Percentiles rank a stretch among this genome's conserved stretches.
These are phyloP conservation scores for Limnephilus rhombicus DNA, from an alignment of 2,888 invertebrate genomes.

Conservation along the genomic window DNA sequence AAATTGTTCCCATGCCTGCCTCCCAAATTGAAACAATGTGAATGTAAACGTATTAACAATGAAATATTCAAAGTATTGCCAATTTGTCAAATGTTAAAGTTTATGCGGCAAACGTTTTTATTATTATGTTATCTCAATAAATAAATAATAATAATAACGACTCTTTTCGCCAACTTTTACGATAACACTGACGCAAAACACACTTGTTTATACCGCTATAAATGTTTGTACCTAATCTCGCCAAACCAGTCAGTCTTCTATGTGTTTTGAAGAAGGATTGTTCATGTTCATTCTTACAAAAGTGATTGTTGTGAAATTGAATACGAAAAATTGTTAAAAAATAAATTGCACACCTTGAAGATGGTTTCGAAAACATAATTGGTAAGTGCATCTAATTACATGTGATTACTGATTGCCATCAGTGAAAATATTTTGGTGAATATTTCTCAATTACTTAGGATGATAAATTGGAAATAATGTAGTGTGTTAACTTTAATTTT, in stretches of 20 bases:
- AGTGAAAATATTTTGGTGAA: neutral
- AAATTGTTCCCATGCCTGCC: too few species aligned
- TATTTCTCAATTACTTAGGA: neutral
- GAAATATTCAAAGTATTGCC: neutral
- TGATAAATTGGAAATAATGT: neutral
- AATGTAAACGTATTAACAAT: too few species aligned
- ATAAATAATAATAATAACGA: neutral
- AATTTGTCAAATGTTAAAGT: neutral
- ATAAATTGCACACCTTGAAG: neutral
- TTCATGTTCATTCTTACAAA: neutral
- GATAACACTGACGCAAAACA: neutral
- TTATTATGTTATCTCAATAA: neutral
- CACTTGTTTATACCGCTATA: conserved; percentile 1
- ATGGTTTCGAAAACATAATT: neutral
- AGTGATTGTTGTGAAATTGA: neutral
- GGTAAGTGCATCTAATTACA: neutral
- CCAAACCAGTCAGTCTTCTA: neutral
- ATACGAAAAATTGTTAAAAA: neutral
- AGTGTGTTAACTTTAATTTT: neutral
- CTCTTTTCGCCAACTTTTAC: neutral
- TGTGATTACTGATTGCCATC: neutral
- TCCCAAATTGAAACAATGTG: too few species aligned
- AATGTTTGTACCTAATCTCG: neutral
- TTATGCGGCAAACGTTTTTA: neutral
- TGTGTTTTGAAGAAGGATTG: neutral